Percentiles rank a stretch among this genome's conserved stretches.
Evolutionary conservation across 53 echinoderm and acorn worm genomes (phyloP).

Genomic region (Henricia sp.): DNA sequence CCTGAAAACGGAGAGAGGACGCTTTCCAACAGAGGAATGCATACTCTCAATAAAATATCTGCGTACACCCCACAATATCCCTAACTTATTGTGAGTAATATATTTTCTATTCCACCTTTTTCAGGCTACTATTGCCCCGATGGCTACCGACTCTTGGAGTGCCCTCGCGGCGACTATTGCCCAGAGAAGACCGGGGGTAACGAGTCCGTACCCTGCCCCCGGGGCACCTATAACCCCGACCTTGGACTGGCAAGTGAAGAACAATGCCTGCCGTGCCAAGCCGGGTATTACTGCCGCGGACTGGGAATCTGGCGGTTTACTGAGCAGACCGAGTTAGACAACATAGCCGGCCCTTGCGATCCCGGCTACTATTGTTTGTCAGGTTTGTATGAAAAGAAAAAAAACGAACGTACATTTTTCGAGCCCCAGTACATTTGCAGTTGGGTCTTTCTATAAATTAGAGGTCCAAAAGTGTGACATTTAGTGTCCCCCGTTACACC

Average conservation of each 20-base stretch:
- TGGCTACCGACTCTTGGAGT: conserved; percentile 85
- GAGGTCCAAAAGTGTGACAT: no score
- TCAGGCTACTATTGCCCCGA: conserved; percentile 96
- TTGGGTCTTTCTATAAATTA: no score
- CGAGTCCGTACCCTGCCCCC: conserved; percentile 92
- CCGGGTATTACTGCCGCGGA: conserved; percentile 53
- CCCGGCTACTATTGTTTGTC: conserved; percentile 89
- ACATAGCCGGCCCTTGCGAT: conserved; percentile 90
- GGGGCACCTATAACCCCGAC: conserved; percentile 93
- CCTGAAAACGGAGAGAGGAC: no score
- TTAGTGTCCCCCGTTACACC: no score
- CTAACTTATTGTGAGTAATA: no score
- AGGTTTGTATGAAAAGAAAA: conserved; percentile 62
- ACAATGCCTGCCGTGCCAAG: conserved; percentile 78
- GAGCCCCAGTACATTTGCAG: neutral
- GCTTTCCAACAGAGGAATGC: no score
- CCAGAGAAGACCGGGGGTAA: conserved; percentile 89
- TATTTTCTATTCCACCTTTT: no score
- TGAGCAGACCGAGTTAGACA: conserved; percentile 14
- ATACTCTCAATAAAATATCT: no score
- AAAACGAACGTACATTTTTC: no score
- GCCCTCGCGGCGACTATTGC: conserved; percentile 94
- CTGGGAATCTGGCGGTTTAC: conserved; percentile 46
- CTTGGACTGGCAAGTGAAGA: conserved; percentile 85
- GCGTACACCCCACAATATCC: no score